Evolutionary conservation across 2,113 vertebrate species (phyloP).

Genomic region (Erythrolamprus reginae): DNA sequence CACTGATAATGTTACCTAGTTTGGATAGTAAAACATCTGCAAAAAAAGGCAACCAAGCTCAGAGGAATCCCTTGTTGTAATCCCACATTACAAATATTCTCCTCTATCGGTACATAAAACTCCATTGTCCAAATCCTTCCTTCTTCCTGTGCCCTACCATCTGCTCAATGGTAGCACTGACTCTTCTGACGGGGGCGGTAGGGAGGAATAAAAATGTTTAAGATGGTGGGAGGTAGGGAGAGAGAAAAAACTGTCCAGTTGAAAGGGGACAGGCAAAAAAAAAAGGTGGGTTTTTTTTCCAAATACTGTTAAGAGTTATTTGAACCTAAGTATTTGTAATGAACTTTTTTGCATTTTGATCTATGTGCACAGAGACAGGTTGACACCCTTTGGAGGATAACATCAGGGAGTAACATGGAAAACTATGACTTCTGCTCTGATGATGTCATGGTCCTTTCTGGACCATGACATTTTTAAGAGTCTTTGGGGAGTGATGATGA

Average conservation of each 20-base stretch:
- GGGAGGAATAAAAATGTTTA: neutral
- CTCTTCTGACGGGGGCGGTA: neutral
- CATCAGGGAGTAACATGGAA: slow-evolving; percentile 55
- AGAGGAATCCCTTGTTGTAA: neutral
- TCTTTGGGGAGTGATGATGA: slow-evolving; percentile 60
- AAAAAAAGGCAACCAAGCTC: neutral
- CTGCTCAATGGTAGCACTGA: neutral
- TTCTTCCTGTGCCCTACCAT: neutral
- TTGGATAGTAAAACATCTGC: neutral
- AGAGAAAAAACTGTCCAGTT: neutral
- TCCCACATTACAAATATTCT: neutral
- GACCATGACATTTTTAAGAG: slow-evolving; percentile 57
- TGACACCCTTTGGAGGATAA: slow-evolving; percentile 22
- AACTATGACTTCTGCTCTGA: slow-evolving; percentile 52
- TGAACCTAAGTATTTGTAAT: slow-evolving; percentile 37
- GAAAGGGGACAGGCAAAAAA: slow-evolving; percentile 6
- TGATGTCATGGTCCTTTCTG: slow-evolving; percentile 57
- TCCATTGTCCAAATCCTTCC: neutral
- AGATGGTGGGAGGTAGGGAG: neutral
- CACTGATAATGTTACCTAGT: neutral
- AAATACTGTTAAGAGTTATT: slow-evolving; percentile 30
- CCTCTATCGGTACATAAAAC: neutral
- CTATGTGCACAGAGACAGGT: slow-evolving; percentile 3
- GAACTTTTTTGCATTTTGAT: neutral
- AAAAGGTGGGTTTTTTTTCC: neutral